phyloP scores from a whole-genome alignment of 1,140 invertebrate species.

The Drosophila burlai region DNA sequence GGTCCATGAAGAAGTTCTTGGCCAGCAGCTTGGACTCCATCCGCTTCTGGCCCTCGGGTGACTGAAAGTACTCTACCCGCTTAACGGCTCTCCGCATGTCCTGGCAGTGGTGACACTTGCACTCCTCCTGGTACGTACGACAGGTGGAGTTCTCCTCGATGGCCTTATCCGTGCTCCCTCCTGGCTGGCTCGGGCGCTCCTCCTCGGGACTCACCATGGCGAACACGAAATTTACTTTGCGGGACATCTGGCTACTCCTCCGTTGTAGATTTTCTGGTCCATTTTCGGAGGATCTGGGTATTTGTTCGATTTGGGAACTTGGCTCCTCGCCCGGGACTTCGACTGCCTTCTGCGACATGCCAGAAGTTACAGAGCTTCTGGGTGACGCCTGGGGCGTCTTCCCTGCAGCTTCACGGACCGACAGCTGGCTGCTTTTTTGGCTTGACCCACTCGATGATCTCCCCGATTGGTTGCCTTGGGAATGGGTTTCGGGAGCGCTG shows the following conservation, averaged over 20 bases:
- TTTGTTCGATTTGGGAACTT: not conserved
- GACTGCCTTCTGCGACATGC: not conserved
- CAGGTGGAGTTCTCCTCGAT: slow-evolving; percentile 28
- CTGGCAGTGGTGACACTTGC: slow-evolving; percentile 62
- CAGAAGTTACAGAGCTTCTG: not conserved
- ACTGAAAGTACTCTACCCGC: slow-evolving; percentile 28
- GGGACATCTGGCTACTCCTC: not conserved
- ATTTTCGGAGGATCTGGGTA: not conserved
- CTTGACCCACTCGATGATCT: not conserved
- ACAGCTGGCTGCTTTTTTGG: not conserved
- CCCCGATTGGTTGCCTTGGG: not conserved
- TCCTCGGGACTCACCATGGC: slow-evolving; percentile 43
- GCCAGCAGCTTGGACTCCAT: slow-evolving; percentile 54
- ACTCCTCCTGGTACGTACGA: slow-evolving; percentile 36
- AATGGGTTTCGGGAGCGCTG: not conserved
- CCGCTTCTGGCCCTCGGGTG: slow-evolving; percentile 50
- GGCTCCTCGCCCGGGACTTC: not conserved
- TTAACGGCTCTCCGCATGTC: slow-evolving; percentile 40
- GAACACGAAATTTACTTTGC: slow-evolving; percentile 1
- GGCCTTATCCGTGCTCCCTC: not conserved
- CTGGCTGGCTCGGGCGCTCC: not conserved
- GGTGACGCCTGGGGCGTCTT: too few species aligned
- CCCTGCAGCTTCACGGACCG: too few species aligned
- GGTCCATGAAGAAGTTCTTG: slow-evolving; percentile 66
- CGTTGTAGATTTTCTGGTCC: not conserved